Conservation (phyloP, 2,888 invertebrate species). For the Diarsia dahlii region DNA sequence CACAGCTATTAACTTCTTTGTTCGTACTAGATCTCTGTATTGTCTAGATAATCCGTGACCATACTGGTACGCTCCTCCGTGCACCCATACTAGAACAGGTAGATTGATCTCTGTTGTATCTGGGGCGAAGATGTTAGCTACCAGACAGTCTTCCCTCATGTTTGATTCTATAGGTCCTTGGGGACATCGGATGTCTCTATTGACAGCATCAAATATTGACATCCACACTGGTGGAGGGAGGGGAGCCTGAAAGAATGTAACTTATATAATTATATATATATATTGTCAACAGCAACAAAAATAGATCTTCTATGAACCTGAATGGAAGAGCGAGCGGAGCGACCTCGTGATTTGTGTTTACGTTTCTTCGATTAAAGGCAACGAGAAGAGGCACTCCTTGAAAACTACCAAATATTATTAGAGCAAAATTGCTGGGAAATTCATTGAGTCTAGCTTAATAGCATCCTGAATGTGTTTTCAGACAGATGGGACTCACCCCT, state of each 20-base stretch:
- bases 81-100: slow-evolving; percentile 83
- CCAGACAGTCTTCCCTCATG: slow-evolving; percentile 77
- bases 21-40: slow-evolving; percentile 68
- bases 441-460: not conserved
- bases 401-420: not conserved
- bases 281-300: not conserved
- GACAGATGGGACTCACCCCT: too few relatives aligned
- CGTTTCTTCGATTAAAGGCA: not conserved
- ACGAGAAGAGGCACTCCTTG: not conserved
- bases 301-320: not conserved
- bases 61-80: slow-evolving; percentile 83
- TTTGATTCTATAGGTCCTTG: slow-evolving; percentile 52
- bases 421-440: not conserved
- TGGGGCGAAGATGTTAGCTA: slow-evolving; percentile 79
- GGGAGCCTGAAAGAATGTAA: slow-evolving; percentile 68
- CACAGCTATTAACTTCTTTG: slow-evolving; percentile 73
- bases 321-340: not conserved
- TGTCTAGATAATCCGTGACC: slow-evolving; percentile 74
- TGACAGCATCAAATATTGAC: slow-evolving; percentile 69
- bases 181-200: slow-evolving; percentile 69
- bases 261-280: not conserved
- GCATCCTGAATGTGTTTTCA: too few relatives aligned
- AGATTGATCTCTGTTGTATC: slow-evolving; percentile 71
- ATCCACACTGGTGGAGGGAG: slow-evolving; percentile 72
- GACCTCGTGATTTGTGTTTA: not conserved